Evolutionary conservation across 2,797 vertebrate genomes (phyloP).

Genomic region (Potorous gilbertii): DNA sequence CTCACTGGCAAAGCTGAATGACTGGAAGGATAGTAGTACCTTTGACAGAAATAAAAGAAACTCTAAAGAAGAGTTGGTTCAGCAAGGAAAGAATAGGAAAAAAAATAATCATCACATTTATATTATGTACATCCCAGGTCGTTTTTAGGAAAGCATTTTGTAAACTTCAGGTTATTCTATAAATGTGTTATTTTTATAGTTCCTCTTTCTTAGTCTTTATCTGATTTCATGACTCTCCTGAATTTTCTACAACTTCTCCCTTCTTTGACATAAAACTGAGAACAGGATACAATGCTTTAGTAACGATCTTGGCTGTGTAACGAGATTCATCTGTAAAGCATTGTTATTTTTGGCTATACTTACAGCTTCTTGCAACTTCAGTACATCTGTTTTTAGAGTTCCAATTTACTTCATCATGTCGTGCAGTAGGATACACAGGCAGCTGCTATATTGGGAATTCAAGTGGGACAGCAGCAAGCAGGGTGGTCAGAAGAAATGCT

Average conservation of each 20-base stretch:
- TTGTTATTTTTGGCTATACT: conserved; percentile 45
- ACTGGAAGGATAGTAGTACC: neutral
- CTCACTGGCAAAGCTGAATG: neutral
- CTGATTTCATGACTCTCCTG: neutral
- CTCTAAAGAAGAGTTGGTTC: neutral
- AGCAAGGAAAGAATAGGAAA: neutral
- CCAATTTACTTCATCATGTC: neutral
- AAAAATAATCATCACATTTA: neutral
- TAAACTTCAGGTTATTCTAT: neutral
- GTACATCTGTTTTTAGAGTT: neutral
- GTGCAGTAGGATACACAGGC: neutral
- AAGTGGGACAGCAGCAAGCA: conserved; percentile 10
- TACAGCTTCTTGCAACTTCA: neutral
- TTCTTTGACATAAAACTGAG: conserved; percentile 51
- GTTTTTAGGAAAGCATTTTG: neutral
- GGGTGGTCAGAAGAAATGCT: conserved; percentile 15
- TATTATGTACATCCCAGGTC: neutral
- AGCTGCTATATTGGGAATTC: conserved; percentile 5
- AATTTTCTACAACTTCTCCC: conserved; percentile 2
- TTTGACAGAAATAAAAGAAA: neutral
- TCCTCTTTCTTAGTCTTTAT: neutral
- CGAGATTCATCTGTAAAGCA: conserved; percentile 49
- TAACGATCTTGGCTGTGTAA: conserved; percentile 49
- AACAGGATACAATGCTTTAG: conserved; percentile 25
- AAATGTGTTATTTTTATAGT: neutral